Conservation (phyloP, 2,113 vertebrate genomes). For the Sporophila hypoxantha region DNA sequence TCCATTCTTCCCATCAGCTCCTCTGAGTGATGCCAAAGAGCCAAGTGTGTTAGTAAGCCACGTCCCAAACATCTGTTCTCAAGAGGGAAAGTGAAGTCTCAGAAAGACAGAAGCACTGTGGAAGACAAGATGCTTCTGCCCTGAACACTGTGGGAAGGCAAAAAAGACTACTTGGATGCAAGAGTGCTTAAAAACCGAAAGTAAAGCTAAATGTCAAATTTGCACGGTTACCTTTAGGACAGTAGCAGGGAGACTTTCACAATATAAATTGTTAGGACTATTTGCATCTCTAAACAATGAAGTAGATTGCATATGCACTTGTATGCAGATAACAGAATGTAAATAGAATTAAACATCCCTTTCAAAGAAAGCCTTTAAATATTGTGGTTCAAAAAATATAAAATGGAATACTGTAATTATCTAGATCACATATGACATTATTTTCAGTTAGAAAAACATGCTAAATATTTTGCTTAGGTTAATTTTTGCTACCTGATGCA, state of each 20-base stretch:
- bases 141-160: background rate
- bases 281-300: background rate
- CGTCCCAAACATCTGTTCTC: background rate
- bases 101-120: background rate
- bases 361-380: conserved; percentile 13
- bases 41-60: background rate
- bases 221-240: background rate
- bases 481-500: background rate
- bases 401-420: background rate
- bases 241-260: background rate
- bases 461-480: background rate
- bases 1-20: conserved; percentile 3
- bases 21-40: background rate
- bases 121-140: background rate
- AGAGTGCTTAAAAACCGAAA: background rate
- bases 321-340: background rate
- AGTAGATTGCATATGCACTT: background rate
- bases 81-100: background rate
- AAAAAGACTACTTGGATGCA: background rate
- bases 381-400: background rate
- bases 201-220: background rate
- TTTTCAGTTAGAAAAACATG: background rate
- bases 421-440: background rate
- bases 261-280: background rate
- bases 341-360: background rate